A percentile compares a stretch with the other conserved stretches of the same genome.
Evolutionary conservation across 2,797 vertebrate genomes (phyloP).

Genomic region (Cynopterus sphinx): DNA sequence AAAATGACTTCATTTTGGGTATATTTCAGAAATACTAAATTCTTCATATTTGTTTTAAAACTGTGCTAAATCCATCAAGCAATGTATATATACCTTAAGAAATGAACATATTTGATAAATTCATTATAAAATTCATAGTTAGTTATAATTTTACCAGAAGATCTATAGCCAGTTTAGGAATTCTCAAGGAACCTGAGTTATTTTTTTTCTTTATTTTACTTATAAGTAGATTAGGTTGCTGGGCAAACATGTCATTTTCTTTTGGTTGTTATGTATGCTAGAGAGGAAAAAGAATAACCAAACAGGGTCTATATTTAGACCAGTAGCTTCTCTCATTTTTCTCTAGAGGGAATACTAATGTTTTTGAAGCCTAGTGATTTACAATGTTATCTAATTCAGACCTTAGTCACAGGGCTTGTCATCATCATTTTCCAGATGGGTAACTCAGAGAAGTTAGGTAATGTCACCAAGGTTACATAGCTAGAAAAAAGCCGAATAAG

Average conservation of each 20-base stretch:
- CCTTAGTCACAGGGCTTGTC: neutral
- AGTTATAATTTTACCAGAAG: slow-evolving; percentile 5
- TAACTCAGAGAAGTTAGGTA: slow-evolving; percentile 25
- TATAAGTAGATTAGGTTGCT: neutral
- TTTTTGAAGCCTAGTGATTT: neutral
- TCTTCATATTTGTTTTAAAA: neutral
- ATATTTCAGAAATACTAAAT: neutral
- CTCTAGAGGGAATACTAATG: neutral
- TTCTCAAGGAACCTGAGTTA: neutral
- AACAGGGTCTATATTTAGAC: neutral
- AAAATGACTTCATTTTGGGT: neutral
- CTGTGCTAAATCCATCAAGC: neutral
- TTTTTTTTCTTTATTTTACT: neutral
- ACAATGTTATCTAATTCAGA: neutral
- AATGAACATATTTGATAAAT: neutral
- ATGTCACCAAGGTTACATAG: neutral
- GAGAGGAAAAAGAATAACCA: neutral
- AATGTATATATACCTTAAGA: neutral
- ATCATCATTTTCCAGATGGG: slow-evolving; percentile 47
- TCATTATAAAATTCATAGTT: neutral
- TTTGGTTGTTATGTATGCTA: neutral
- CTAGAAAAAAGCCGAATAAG: neutral
- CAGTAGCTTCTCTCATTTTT: neutral
- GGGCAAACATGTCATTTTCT: slow-evolving; percentile 24
- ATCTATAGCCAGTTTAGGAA: neutral